Evolutionary conservation across 1,140 invertebrate genomes (phyloP).

Genomic region (Apis laboriosa): DNA sequence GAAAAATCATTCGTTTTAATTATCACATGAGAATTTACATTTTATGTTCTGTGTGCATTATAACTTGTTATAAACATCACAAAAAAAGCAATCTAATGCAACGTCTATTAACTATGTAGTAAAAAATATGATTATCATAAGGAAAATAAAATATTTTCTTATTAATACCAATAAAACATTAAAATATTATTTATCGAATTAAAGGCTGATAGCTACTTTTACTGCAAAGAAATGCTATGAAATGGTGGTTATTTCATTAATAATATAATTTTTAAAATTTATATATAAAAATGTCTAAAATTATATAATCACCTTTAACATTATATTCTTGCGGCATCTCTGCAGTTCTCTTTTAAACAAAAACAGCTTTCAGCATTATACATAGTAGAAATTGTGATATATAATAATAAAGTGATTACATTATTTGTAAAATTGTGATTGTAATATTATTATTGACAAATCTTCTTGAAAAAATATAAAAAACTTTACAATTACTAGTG

Average conservation of each 20-base stretch:
- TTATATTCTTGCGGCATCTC: constrained; percentile 38
- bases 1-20: constrained; percentile 3
- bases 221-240: constrained; percentile 34
- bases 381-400: constrained; percentile 67
- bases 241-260: constrained; percentile 32
- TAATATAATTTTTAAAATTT: constrained; percentile 39
- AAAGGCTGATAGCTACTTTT: constrained; percentile 56
- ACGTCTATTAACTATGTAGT: constrained; percentile 15
- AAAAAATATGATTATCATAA: constrained; percentile 32
- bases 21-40: constrained; percentile 2
- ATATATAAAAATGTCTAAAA: constrained; percentile 9
- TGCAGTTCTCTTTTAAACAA: constrained; percentile 23
- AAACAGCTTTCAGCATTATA: constrained; percentile 60
- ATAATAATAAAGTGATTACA: constrained; percentile 57
- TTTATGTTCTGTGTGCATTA: constrained; percentile 12
- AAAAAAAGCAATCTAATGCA: not conserved
- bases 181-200: constrained; percentile 52
- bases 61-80: constrained; percentile 29
- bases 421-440: constrained; percentile 62
- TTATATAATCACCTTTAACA: constrained; percentile 40
- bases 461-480: constrained; percentile 54
- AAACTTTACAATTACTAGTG: constrained; percentile 18
- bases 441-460: constrained; percentile 57
- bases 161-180: constrained; percentile 33
- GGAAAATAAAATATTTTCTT: constrained; percentile 58